phyloP scores from a whole-genome alignment of 2,797 vertebrate genomes.

The Leucoraja ocellata region DNA sequence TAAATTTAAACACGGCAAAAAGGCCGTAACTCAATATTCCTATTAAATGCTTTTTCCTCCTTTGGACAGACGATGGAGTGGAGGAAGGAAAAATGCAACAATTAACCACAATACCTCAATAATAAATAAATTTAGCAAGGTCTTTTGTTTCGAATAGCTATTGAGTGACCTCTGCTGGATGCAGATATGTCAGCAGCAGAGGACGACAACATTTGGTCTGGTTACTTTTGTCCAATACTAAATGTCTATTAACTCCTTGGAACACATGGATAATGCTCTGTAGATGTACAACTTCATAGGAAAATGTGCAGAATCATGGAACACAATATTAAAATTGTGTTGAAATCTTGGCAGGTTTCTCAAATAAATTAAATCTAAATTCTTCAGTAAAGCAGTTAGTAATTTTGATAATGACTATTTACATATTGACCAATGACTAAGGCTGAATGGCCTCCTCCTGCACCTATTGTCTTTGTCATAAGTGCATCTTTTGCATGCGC shows the following conservation, averaged over 20 bases:
- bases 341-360: neutral
- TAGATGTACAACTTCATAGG: neutral
- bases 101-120: neutral
- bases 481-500: neutral
- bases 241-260: neutral
- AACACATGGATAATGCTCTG: neutral
- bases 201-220: neutral
- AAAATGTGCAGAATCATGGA: neutral
- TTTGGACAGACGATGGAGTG: neutral
- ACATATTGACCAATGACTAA: no score
- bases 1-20: neutral
- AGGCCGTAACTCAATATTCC: neutral
- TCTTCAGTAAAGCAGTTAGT: neutral
- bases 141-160: neutral
- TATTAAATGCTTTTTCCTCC: neutral
- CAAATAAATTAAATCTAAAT: neutral
- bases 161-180: neutral
- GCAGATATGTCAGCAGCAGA: neutral
- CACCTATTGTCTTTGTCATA: no score
- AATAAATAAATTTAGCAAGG: neutral
- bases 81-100: neutral
- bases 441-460: no score
- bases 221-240: neutral
- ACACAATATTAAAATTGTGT: neutral
- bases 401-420: neutral